Evolutionary conservation across 2,797 vertebrate species (phyloP).

Genomic region (Acanthurus tractus): DNA sequence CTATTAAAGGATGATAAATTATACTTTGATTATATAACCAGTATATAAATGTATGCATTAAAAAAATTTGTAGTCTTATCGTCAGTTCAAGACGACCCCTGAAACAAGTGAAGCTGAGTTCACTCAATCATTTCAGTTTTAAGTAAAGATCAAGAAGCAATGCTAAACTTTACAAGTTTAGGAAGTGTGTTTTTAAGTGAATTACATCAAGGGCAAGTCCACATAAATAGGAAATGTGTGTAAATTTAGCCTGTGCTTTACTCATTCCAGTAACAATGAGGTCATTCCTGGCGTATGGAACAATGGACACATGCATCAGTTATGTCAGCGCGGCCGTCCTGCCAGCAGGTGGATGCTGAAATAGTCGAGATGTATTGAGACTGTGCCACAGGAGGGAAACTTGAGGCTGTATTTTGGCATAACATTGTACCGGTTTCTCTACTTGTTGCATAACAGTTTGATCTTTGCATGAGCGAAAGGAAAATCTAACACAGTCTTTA

Average conservation of each 20-base stretch:
- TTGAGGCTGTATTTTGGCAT: constrained; percentile 22
- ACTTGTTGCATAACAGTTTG: constrained; percentile 29
- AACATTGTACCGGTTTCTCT: constrained; percentile 23
- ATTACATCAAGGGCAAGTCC: background rate
- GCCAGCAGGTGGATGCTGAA: constrained; percentile 12
- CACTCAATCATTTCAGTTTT: too few relatives aligned
- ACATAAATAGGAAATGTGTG: constrained; percentile 6
- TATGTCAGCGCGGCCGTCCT: background rate
- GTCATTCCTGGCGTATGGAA: constrained; percentile 31
- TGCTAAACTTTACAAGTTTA: background rate
- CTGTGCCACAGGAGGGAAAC: constrained; percentile 41
- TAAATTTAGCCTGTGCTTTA: background rate
- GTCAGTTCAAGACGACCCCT: background rate
- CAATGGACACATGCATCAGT: constrained; percentile 40
- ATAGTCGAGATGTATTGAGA: background rate
- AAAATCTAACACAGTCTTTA: background rate
- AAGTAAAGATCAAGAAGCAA: background rate
- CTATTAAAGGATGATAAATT: background rate
- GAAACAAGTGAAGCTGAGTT: background rate
- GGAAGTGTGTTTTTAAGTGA: background rate
- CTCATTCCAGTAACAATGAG: constrained; percentile 39
- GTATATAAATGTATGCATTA: background rate
- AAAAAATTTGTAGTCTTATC: background rate
- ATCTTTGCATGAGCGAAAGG: constrained; percentile 10
- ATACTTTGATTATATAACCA: too few relatives aligned